These are phyloP conservation scores for Micromys minutus DNA, from an alignment of 2,113 vertebrate species.

Conservation along the genomic window DNA sequence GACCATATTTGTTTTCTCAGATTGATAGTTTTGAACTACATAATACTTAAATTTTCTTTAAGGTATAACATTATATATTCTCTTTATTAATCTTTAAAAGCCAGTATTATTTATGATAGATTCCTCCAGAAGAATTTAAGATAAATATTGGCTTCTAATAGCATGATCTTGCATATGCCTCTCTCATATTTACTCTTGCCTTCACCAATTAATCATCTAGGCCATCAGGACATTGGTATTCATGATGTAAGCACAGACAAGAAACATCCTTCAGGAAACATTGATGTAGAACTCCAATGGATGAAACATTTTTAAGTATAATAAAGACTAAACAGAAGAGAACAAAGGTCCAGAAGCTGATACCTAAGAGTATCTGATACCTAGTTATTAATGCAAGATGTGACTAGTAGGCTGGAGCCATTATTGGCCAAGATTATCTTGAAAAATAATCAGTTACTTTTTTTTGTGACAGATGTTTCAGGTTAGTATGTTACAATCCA, in stretches of 20 bases:
- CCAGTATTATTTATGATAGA: background rate
- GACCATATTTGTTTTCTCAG: background rate
- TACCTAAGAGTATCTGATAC: too few species aligned
- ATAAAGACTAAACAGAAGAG: background rate
- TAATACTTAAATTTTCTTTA: background rate
- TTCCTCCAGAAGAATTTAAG: background rate
- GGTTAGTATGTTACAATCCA: background rate
- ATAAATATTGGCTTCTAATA: background rate
- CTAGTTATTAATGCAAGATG: too few species aligned
- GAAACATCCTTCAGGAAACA: background rate
- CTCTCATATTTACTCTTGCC: background rate
- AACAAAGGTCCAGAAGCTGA: background rate
- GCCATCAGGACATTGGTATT: background rate
- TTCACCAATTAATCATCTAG: background rate
- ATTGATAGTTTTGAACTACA: background rate
- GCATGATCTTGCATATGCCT: rapidly evolving
- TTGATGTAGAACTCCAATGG: background rate
- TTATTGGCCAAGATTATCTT: background rate
- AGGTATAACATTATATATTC: background rate
- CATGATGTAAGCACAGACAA: background rate
- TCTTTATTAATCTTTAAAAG: background rate
- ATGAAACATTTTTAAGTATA: background rate
- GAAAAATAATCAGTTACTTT: background rate
- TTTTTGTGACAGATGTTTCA: background rate
- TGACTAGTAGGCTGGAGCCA: background rate